Evolutionary conservation across 1,140 invertebrate genomes (phyloP).

Genomic region (Battus philenor): DNA sequence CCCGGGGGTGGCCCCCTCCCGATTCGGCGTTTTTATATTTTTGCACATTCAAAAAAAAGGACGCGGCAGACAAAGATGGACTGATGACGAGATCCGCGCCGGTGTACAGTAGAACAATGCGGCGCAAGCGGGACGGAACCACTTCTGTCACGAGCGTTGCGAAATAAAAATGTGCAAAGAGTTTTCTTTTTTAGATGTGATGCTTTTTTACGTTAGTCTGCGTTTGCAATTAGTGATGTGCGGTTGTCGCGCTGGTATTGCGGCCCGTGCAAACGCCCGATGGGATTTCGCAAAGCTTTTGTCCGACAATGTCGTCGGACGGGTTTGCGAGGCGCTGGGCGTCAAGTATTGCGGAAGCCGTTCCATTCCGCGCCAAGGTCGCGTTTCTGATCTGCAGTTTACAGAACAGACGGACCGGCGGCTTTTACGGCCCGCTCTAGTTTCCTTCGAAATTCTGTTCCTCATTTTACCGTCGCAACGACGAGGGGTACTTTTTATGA

Average conservation of each 20-base stretch:
- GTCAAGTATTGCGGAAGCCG: constrained; percentile 40
- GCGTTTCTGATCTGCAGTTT: constrained; percentile 24
- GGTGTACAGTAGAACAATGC: constrained; percentile 50
- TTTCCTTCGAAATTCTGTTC: constrained; percentile 34
- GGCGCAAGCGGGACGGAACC: constrained; percentile 57
- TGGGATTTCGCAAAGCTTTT: constrained; percentile 23
- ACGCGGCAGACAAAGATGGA: constrained; percentile 72
- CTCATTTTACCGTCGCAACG: constrained; percentile 38
- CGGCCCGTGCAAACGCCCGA: constrained; percentile 58
- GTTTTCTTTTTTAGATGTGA: constrained; percentile 71
- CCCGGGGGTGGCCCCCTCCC: constrained; percentile 37
- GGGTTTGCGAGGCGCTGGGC: constrained; percentile 14
- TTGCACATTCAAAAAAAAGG: constrained; percentile 69
- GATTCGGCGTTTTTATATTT: constrained; percentile 71
- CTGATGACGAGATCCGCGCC: constrained; percentile 58
- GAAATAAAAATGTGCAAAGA: constrained; percentile 74
- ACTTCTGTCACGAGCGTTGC: constrained; percentile 56
- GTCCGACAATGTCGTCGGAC: constrained; percentile 19
- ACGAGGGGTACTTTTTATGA: too few relatives aligned
- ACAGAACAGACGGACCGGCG: constrained; percentile 27
- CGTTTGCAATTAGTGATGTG: constrained; percentile 74
- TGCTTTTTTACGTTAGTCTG: constrained; percentile 73
- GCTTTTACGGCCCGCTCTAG: constrained; percentile 31
- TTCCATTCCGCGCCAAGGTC: constrained; percentile 38
- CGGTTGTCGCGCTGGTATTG: constrained; percentile 56